Percentiles rank a stretch among this genome's conserved stretches.
These are phyloP conservation scores for Aphaenogaster floridana DNA, from an alignment of 1,140 invertebrate species.

Conservation along the genomic window DNA sequence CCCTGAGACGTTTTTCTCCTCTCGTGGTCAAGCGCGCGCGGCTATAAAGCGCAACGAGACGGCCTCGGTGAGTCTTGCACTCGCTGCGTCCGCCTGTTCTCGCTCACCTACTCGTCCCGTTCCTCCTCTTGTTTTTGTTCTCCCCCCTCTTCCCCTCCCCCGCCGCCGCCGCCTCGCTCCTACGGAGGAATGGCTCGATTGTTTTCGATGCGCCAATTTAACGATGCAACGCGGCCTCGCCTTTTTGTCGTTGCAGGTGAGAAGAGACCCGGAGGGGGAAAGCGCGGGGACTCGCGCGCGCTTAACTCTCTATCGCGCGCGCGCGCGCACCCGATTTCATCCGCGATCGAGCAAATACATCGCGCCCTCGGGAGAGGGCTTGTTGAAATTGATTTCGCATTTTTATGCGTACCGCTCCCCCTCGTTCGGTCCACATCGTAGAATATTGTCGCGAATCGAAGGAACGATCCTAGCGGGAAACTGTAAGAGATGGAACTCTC, in stretches of 20 bases:
- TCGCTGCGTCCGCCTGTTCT: slow-evolving; percentile 57
- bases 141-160: no score
- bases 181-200: slow-evolving; percentile 61
- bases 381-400: slow-evolving; percentile 42
- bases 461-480: no score
- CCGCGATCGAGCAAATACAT: slow-evolving; percentile 31
- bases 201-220: slow-evolving; percentile 71
- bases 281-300: slow-evolving; percentile 17
- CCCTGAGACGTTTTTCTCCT: slow-evolving; percentile 81
- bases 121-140: slow-evolving; percentile 33
- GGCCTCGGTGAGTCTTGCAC: slow-evolving; percentile 74
- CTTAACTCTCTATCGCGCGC: neutral
- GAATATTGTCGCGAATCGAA: neutral
- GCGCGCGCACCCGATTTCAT: slow-evolving; percentile 27
- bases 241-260: slow-evolving; percentile 63
- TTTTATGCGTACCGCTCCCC: neutral
- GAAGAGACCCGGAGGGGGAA: slow-evolving; percentile 41
- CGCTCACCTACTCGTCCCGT: slow-evolving; percentile 20
- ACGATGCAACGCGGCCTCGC: slow-evolving; percentile 60
- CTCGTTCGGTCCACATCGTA: neutral
- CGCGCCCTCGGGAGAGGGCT: slow-evolving; percentile 27
- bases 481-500: neutral
- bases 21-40: slow-evolving; percentile 73
- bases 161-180: neutral
- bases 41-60: slow-evolving; percentile 77